Evolutionary conservation across 2,888 invertebrate species (phyloP).

Genomic region (Protodeltote pygarga): DNA sequence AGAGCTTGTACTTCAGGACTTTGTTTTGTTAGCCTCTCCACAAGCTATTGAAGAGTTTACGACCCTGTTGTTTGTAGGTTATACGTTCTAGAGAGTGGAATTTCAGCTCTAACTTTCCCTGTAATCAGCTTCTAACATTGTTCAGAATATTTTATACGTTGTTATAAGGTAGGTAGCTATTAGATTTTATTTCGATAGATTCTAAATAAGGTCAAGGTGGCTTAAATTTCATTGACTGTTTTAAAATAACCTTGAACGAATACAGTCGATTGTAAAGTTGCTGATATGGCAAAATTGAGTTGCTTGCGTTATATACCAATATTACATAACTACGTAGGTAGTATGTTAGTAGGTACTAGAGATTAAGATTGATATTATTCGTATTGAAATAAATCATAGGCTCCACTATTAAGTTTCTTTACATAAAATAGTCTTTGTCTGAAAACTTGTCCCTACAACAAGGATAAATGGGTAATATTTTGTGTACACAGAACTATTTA

Average conservation of each 20-base stretch:
- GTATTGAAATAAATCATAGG: no score
- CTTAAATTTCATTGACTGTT: no score
- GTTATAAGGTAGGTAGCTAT: not conserved
- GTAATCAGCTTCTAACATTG: conserved; percentile 18
- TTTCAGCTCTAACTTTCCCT: conserved; percentile 32
- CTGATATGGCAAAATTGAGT: no score
- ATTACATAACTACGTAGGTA: no score
- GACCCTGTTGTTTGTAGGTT: conserved; percentile 47
- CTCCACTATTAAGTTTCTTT: no score
- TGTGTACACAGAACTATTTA: conserved; percentile 47
- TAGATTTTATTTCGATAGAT: no score
- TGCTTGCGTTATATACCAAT: no score
- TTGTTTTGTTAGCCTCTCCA: conserved; percentile 52
- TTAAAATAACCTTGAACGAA: no score
- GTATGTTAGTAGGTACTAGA: no score
- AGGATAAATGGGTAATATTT: conserved; percentile 27
- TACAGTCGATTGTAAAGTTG: not conserved
- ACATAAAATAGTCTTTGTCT: not conserved
- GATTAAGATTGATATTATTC: no score
- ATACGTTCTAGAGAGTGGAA: conserved; percentile 45
- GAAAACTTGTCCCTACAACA: conserved; percentile 4
- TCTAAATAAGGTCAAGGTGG: no score
- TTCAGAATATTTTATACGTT: not conserved
- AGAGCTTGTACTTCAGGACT: conserved; percentile 50
- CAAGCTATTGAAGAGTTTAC: conserved; percentile 54